Evolutionary conservation across 2,113 vertebrate genomes (phyloP), one percentile per base, ranked within the genome.

Genomic region (Cygnus buccinator): DNA sequence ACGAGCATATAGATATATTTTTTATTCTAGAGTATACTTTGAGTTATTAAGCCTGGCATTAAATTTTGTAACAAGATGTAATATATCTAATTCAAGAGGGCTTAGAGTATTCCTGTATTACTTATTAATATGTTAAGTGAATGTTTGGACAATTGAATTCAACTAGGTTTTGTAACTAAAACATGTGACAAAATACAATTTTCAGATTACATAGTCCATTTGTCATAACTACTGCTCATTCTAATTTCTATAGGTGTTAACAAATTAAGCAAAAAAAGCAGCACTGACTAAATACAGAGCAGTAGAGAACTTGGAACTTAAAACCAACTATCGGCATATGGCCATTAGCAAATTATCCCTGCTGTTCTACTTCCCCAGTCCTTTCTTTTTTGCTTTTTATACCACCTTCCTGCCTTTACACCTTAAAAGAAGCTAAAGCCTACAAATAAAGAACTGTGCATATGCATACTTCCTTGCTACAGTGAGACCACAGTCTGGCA

Each of bases 41-140:
- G 93, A 97, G 87, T 96, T 97, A 95, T 93, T 94, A 97, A 96
- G 86, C 41, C 70, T 96, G 92, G 92, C 94, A 92, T 94, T 90
- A 94, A 82, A 94, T 72, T 94, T 91, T 96, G 92, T 94, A 93
- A 96, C 92, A 75, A 84, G 92, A 93, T 89, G 95, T 93, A 95
- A 96, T 95, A 92, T 78, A 87, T 95, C 88, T 96, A 97, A 92
- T 97, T 94, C 90, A 95, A 96, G 76, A 97, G 48, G 89, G 80
- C 92, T 95, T 72, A 89, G 43, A 94, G 76, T 90, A 95, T 94
- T 93, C 83, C 90, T 92, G 44, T 94, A 92, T 96, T 94, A 96
- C 84, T 97, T 96, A 95, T 96, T 97, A 96, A 97, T 93, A 97
- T 58, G 90, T 75, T 95, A 96, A 97, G 77, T 95, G 92, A 94